These are phyloP conservation scores for Augochlorella aurata DNA, from an alignment of 2,888 invertebrate genomes.

Conservation along the genomic window DNA sequence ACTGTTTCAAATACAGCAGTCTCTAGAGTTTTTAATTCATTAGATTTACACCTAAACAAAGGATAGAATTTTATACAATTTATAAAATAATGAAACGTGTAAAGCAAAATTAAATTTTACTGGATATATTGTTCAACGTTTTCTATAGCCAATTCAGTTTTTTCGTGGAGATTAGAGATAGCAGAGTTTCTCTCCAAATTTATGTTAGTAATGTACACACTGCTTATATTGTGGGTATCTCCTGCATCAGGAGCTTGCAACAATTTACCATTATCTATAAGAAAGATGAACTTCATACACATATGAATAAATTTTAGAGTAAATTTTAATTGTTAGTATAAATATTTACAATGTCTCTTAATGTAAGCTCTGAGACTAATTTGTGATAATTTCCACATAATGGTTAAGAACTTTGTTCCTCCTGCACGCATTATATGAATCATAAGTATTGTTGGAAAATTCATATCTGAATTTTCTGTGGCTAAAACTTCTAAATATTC, in stretches of 20 bases:
- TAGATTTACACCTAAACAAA: conserved; percentile 42
- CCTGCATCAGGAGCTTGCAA: conserved; percentile 26
- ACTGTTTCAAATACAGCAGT: conserved; percentile 40
- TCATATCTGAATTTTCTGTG: conserved; percentile 59
- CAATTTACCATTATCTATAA: conserved; percentile 38
- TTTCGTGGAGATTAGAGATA: background rate
- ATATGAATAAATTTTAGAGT: background rate
- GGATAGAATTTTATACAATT: background rate
- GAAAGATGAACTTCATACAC: background rate
- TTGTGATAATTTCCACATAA: conserved; percentile 77
- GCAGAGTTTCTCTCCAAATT: conserved; percentile 11
- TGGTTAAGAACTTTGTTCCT: conserved; percentile 73
- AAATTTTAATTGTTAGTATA: background rate
- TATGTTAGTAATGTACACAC: conserved; percentile 34
- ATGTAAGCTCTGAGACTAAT: conserved; percentile 66
- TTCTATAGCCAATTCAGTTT: background rate
- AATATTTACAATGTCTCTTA: conserved; percentile 36
- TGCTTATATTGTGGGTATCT: conserved; percentile 4
- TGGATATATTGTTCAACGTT: conserved; percentile 18
- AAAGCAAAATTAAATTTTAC: conserved; percentile 37
- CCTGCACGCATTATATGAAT: conserved; percentile 75
- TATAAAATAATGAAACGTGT: background rate
- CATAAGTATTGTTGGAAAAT: conserved; percentile 73
- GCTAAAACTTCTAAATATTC: conserved; percentile 41
- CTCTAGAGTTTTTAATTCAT: conserved; percentile 11